Evolutionary conservation across 2,888 invertebrate genomes (phyloP).

Genomic region (Diadegma fenestrale): DNA sequence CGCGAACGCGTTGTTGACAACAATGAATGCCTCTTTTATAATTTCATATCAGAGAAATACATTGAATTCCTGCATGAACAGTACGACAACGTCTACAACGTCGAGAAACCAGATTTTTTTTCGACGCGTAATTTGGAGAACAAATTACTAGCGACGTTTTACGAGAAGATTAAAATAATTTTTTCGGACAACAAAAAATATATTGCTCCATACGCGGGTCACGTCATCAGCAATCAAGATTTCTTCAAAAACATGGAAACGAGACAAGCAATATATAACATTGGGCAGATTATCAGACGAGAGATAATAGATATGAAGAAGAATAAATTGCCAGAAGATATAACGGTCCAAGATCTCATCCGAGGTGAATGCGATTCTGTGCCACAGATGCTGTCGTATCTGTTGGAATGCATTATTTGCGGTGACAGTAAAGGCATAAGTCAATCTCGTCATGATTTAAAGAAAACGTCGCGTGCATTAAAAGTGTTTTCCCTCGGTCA

Average conservation of each 20-base stretch:
- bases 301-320: constrained; percentile 19
- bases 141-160: constrained; percentile 14
- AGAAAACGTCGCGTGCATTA: not conserved
- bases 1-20: constrained; percentile 24
- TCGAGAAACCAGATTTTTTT: constrained; percentile 16
- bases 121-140: constrained; percentile 15
- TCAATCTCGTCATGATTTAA: constrained; percentile 10
- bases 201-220: not conserved
- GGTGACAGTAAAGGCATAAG: not conserved
- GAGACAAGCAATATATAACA: constrained; percentile 24
- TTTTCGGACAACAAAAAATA: constrained; percentile 16
- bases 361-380: constrained; percentile 28
- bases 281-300: constrained; percentile 9
- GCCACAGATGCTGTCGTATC: constrained; percentile 9
- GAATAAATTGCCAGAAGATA: constrained; percentile 27
- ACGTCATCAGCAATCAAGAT: constrained; percentile 24
- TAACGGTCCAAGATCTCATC: constrained; percentile 30
- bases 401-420: constrained; percentile 15
- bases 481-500: constrained; percentile 20
- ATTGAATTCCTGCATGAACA: constrained; percentile 23
- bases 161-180: constrained; percentile 23
- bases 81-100: not conserved
- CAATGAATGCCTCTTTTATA: constrained; percentile 35
- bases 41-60: constrained; percentile 29
- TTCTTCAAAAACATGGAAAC: constrained; percentile 24